Evolutionary conservation across 2,797 vertebrate genomes (phyloP).

Genomic region (Phaenicophaeus curvirostris): DNA sequence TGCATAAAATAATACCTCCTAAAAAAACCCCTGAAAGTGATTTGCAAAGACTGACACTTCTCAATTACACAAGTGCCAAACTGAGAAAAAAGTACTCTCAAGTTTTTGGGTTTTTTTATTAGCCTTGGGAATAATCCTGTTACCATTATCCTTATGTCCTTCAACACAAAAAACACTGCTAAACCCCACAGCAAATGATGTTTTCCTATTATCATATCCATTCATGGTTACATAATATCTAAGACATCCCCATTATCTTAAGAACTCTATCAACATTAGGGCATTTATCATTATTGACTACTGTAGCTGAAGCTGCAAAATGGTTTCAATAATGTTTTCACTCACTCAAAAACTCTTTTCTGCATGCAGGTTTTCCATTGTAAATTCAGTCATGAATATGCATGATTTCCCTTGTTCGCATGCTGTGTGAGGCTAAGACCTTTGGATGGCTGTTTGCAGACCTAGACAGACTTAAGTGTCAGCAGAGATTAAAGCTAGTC

Average conservation of each 20-base stretch:
- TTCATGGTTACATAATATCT: conserved; percentile 50
- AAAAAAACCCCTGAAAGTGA: neutral
- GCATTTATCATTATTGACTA: conserved; percentile 63
- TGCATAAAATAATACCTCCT: neutral
- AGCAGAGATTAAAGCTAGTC: conserved; percentile 75
- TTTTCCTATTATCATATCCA: conserved; percentile 37
- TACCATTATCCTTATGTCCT: neutral
- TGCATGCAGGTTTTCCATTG: conserved; percentile 34
- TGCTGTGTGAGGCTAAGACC: conserved; percentile 73
- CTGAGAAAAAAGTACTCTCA: neutral
- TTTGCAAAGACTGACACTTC: neutral
- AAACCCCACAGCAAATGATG: conserved; percentile 3
- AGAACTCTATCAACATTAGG: conserved; percentile 31
- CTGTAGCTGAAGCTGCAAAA: conserved; percentile 58
- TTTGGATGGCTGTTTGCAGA: conserved; percentile 53
- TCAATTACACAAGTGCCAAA: neutral
- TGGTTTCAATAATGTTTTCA: conserved; percentile 49
- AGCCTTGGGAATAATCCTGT: neutral
- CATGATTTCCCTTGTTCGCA: conserved; percentile 75
- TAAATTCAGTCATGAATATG: conserved; percentile 78
- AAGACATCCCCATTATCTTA: conserved; percentile 50
- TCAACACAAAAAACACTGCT: neutral
- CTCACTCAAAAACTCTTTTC: conserved; percentile 39
- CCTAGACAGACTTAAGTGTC: conserved; percentile 63
- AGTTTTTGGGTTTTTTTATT: neutral